Percentiles rank a stretch among this genome's conserved stretches.
Conservation (phyloP, 1,140 invertebrate genomes). For the Pseudomyrmex pallidus region DNA sequence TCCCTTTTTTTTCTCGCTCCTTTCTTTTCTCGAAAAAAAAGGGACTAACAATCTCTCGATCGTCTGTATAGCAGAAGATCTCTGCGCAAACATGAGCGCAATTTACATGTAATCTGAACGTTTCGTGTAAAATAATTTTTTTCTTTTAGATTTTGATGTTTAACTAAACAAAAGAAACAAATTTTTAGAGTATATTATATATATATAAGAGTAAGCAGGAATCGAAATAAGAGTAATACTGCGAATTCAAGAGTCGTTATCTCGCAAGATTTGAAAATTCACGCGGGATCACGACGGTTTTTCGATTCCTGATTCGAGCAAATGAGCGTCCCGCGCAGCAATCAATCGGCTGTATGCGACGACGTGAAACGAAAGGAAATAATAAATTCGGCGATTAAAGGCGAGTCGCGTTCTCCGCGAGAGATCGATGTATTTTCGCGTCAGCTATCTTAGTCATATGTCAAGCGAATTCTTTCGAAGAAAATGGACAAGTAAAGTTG, state of each 20-base stretch:
- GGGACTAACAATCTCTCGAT: not conserved
- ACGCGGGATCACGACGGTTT: not conserved
- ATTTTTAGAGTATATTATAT: constrained; percentile 34
- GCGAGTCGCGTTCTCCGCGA: not conserved
- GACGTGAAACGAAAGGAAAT: constrained; percentile 3
- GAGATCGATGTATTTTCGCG: constrained; percentile 3
- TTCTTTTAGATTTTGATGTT: constrained; percentile 54
- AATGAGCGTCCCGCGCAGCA: not conserved
- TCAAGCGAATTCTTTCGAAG: no score
- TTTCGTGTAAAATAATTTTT: constrained; percentile 24
- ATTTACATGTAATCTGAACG: not conserved
- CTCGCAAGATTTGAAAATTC: not conserved
- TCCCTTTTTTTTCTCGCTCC: constrained; percentile 20
- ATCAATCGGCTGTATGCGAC: not conserved
- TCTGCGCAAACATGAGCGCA: not conserved
- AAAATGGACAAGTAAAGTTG: no score
- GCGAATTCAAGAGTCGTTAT: not conserved
- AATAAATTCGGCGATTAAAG: not conserved
- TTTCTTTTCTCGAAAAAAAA: not conserved
- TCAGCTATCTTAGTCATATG: not conserved
- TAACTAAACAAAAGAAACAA: constrained; percentile 13
- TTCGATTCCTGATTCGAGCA: constrained; percentile 4
- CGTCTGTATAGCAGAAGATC: not conserved
- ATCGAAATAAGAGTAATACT: not conserved
- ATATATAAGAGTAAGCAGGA: not conserved